Evolutionary conservation across 2,888 invertebrate genomes (phyloP).

Genomic region (Tachystola acroxantha): DNA sequence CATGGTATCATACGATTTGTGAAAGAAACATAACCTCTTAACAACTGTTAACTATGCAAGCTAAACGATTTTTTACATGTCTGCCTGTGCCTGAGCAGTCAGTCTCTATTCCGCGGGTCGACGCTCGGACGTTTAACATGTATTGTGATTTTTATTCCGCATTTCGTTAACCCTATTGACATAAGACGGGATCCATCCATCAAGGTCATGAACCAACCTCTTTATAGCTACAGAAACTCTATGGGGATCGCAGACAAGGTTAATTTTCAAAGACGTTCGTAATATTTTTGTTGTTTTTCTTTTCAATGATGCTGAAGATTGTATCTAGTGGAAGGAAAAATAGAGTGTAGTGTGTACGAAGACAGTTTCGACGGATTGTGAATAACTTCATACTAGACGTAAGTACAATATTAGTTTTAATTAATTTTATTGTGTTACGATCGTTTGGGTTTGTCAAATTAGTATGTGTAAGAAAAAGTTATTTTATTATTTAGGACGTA

Average conservation of each 20-base stretch:
- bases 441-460: too few species aligned
- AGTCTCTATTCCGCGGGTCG: not conserved
- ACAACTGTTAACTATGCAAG: conserved; percentile 8
- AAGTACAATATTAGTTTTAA: too few species aligned
- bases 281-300: not conserved
- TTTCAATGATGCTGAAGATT: not conserved
- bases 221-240: not conserved
- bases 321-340: not conserved
- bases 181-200: too few species aligned
- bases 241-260: not conserved
- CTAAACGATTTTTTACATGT: conserved; percentile 3
- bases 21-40: conserved; percentile 30
- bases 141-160: not conserved
- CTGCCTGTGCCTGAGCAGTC: not conserved
- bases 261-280: not conserved
- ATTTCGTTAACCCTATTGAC: not conserved
- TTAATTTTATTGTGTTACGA: too few species aligned
- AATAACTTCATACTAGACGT: too few species aligned
- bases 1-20: conserved; percentile 26
- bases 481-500: too few species aligned
- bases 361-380: too few species aligned
- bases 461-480: too few species aligned
- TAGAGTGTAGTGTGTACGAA: not conserved
- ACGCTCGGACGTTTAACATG: not conserved
- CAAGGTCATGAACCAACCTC: not conserved